Base-by-base conservation (phyloP, 2,797 vertebrate genomes). In the Peromyscus melanophrys region DNA sequence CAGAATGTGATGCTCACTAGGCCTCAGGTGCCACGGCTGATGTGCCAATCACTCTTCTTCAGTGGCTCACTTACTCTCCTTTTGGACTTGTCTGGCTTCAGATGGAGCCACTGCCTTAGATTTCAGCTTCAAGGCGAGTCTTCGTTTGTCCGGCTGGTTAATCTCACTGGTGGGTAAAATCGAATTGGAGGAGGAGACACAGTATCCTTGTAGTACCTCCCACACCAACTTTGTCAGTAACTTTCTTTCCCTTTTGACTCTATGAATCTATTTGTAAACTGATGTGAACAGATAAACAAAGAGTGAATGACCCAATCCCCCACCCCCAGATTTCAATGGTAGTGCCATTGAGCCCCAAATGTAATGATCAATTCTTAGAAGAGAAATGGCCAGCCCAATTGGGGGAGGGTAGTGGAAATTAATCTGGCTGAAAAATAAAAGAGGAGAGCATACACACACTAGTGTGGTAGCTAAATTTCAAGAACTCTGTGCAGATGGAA, bases 241-340 rank as follows among this genome's bases (percentile, higher is more conserved):
- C 81, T 61, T 55, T 73, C 17, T 81, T 93, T 49, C 63, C 83
- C 34, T 23, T 21, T 52, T 43, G 89, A 76, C 78, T 43, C 49
- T 63, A 57, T 57, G 34, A 67, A 21, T 90, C 55, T 81, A 55
- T 83, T 76, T 69, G 49, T 65, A 80, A 83, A 89, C 29, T 59
- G 13, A 16, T 89, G 94, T 46, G 55, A 95, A 69, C 17, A 49
- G 61, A 91, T 81, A 77, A 88, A 78, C 77, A 75, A 95, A n/a
- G 37, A 84, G 8, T 40, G 19, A 94, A 4, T 46, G 25, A 78
- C 65, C n/a, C 13, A n/a, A 65, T 23, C 0, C 71, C 19, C 69
- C 10, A 16, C 16, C 57, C 49, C 73, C 27, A 57, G 55, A 13
- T 95, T 94, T 52, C 71, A 89, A 23, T 2, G 81, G 16, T 43